phyloP scores from a whole-genome alignment of 1,140 invertebrate species.

The Polypedilum vanderplanki region DNA sequence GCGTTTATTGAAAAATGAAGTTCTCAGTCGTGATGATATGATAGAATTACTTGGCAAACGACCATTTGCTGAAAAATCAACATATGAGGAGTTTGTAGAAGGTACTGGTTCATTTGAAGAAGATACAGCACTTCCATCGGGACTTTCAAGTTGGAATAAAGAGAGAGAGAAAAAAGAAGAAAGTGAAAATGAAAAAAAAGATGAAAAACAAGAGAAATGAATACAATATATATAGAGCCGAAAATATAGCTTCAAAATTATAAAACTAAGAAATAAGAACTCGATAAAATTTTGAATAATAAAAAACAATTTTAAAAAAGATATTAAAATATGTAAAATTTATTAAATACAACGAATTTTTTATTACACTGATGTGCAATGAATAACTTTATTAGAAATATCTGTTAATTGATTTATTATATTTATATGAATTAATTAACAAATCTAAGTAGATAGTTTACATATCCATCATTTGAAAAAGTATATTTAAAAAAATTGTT shows the following conservation, averaged over 20 bases:
- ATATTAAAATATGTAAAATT: not conserved
- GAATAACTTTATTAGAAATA: too few relatives aligned
- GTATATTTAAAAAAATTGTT: too few relatives aligned
- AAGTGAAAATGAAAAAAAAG: not conserved
- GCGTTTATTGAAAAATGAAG: constrained; percentile 88
- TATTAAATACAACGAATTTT: not conserved
- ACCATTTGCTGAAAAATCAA: constrained; percentile 98
- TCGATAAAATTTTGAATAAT: too few relatives aligned
- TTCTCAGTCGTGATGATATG: constrained; percentile 95
- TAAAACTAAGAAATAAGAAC: not conserved
- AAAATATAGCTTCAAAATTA: not conserved
- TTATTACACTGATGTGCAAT: too few relatives aligned
- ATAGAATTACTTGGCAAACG: constrained; percentile 89
- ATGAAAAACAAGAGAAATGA: not conserved
- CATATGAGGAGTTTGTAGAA: constrained; percentile 99
- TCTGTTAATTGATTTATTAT: too few relatives aligned
- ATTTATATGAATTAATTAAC: too few relatives aligned
- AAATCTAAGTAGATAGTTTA: too few relatives aligned
- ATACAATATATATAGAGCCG: not conserved
- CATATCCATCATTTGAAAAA: too few relatives aligned
- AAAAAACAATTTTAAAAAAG: not conserved
- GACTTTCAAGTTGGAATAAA: constrained; percentile 92
- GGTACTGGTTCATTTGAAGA: constrained; percentile 97
- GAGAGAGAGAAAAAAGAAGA: constrained; percentile 46
- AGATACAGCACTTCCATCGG: constrained; percentile 90